Evolutionary conservation across 2,888 invertebrate genomes (phyloP), one percentile per base, ranked within the genome.

Genomic region (Cephus spinipes): DNA sequence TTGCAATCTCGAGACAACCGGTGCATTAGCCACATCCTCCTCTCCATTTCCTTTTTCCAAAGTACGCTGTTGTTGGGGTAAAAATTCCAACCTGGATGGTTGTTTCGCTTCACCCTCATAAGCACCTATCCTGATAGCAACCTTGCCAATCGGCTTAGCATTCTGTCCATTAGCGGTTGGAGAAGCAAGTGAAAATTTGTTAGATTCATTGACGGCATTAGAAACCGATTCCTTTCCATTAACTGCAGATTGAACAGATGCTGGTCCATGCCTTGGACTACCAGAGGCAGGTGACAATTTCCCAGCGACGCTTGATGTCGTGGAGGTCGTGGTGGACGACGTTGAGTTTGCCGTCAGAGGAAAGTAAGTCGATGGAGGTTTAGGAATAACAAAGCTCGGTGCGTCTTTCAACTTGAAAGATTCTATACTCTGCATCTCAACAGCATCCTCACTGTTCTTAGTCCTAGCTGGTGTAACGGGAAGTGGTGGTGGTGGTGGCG

Each of bases 391-490:
- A 34, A 93, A 92, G 79, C 93, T 93, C 6, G 93, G 92, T 34
- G 95, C 94, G 87, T 95, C 94, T 83, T 94, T 95, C 83, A 96
- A 89, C 87, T 94, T 95, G 91, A 95, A 96, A 9, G 96, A 96
- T 90, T 96, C 96, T 84, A 96, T 92, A 33, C 96, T 96, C 87
- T 96, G 95, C 93, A 96, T 93, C 91, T 96, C 96, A 15, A 95
- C 96, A 68, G 94, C 93, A 80, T 95, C 95, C 74, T 91, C 91
- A 80, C 90, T 91, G 78, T 71, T 85, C 69, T 85, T 86, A 74
- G 79, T 71, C n/a, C 79, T 82, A 73, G 86, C 82, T 4, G 85
- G 80, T 33, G 84, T 75, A 35, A 82, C 79, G 68, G 88, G 83
- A 79, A 86, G 82, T 32, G 90, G 90, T 6, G 87, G 85, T 6